A percentile compares a stretch with the other conserved stretches of the same genome.
Conservation (phyloP, 1,140 invertebrate genomes). For the Drosophila parvula region DNA sequence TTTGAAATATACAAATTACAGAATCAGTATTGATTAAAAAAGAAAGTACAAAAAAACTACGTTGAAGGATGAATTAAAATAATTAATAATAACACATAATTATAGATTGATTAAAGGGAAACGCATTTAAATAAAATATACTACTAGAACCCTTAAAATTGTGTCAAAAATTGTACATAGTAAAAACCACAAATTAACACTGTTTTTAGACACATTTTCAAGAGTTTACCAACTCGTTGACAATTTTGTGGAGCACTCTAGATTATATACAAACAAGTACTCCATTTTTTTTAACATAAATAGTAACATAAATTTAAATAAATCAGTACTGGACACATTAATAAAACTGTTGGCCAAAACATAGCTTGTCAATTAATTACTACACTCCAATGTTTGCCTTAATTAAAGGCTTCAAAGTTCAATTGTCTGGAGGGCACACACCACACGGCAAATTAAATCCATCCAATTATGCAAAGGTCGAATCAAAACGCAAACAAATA, state of each 20-base stretch:
- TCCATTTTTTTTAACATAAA: neutral
- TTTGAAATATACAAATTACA: neutral
- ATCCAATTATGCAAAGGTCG: constrained; percentile 11
- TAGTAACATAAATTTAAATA: neutral
- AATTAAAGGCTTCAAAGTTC: neutral
- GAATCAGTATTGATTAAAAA: neutral
- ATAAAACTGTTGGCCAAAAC: neutral
- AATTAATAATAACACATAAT: too few species aligned
- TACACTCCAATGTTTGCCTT: neutral
- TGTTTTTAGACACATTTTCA: too few species aligned
- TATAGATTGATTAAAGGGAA: too few species aligned
- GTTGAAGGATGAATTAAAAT: neutral
- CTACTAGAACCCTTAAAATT: too few species aligned
- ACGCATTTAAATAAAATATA: too few species aligned
- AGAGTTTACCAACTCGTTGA: too few species aligned
- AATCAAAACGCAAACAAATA: constrained; percentile 18
- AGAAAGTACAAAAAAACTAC: neutral
- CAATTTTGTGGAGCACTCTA: too few species aligned
- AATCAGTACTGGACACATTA: too few species aligned
- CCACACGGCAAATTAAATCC: constrained; percentile 12
- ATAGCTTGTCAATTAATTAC: neutral
- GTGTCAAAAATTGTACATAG: too few species aligned
- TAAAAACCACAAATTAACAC: too few species aligned
- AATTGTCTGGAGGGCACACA: constrained; percentile 9
- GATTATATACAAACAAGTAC: too few species aligned